phyloP scores from a whole-genome alignment of 2,888 invertebrate species.

The Syritta pipiens region DNA sequence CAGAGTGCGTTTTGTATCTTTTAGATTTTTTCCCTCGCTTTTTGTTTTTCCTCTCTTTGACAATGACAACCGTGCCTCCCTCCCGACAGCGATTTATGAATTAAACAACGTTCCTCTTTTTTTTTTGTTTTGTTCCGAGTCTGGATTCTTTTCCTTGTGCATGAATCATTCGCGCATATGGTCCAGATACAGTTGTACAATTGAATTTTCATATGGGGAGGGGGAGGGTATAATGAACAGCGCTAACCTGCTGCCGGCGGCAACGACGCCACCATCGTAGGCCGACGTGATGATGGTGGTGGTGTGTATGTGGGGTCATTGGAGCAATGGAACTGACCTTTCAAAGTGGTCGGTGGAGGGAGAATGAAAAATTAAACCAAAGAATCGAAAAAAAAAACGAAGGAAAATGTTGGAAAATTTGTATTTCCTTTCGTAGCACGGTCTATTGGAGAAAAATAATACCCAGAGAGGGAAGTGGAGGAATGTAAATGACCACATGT shows the following conservation, averaged over 20 bases:
- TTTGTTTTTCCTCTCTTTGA: constrained; percentile 19
- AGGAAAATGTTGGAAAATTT: neutral
- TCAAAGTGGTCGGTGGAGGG: neutral
- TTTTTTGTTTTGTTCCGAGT: constrained; percentile 23
- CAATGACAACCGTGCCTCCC: constrained; percentile 28
- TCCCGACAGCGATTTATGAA: constrained; percentile 54
- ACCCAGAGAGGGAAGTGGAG: no score
- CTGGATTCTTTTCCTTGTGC: constrained; percentile 38
- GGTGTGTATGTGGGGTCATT: constrained; percentile 49
- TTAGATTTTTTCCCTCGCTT: constrained; percentile 14
- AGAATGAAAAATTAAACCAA: neutral
- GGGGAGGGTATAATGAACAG: constrained; percentile 28
- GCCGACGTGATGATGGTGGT: constrained; percentile 16
- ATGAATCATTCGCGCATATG: constrained; percentile 61
- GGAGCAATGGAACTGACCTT: constrained; percentile 56
- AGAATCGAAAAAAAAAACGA: neutral
- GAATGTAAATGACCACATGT: no score
- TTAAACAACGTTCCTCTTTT: constrained; percentile 55
- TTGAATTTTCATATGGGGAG: constrained; percentile 50
- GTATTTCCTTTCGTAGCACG: no score
- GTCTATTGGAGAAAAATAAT: no score
- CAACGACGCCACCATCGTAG: neutral
- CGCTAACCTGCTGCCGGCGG: constrained; percentile 31
- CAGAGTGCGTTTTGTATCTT: constrained; percentile 31
- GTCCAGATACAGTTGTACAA: constrained; percentile 38